phyloP scores from a whole-genome alignment of 2,888 invertebrate genomes.

The Imbricaverruca yamaguchii region DNA sequence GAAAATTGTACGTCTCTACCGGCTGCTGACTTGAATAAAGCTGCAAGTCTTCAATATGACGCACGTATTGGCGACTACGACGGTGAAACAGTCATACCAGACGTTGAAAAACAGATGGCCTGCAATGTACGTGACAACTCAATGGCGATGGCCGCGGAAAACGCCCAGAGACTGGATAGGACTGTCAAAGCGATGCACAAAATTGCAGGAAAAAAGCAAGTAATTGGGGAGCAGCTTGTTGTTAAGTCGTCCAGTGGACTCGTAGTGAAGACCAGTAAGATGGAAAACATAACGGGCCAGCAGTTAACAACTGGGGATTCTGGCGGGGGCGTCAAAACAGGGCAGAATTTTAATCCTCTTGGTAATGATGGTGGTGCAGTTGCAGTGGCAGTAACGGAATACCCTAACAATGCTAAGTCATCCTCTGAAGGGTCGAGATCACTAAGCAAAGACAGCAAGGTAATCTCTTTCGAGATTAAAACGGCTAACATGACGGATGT shows the following conservation, averaged over 20 bases:
- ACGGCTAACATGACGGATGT: background rate
- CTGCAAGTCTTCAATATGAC: slow-evolving; percentile 22
- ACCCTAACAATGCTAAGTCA: slow-evolving; percentile 18
- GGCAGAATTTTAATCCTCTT: slow-evolving; percentile 24
- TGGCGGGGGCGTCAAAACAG: slow-evolving; percentile 6
- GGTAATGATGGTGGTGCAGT: slow-evolving; percentile 10
- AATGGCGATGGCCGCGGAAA: background rate
- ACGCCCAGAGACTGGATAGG: background rate
- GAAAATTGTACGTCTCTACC: slow-evolving; percentile 15
- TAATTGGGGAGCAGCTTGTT: slow-evolving; percentile 20
- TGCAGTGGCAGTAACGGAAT: background rate
- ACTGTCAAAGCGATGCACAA: background rate
- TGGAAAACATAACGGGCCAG: background rate
- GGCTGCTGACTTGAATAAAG: slow-evolving; percentile 22
- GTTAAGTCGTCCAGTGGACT: slow-evolving; percentile 3
- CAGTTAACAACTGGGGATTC: background rate
- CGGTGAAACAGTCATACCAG: background rate
- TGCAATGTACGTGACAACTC: slow-evolving; percentile 23
- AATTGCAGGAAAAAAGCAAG: background rate
- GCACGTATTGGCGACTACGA: slow-evolving; percentile 24
- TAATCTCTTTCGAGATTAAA: slow-evolving; percentile 20
- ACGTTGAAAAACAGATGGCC: slow-evolving; percentile 22
- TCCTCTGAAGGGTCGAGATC: background rate
- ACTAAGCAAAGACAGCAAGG: background rate
- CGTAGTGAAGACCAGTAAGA: slow-evolving; percentile 13